These are phyloP conservation scores for Anisognathus igniventris DNA, from an alignment of 2,797 vertebrate species.

Conservation along the genomic window DNA sequence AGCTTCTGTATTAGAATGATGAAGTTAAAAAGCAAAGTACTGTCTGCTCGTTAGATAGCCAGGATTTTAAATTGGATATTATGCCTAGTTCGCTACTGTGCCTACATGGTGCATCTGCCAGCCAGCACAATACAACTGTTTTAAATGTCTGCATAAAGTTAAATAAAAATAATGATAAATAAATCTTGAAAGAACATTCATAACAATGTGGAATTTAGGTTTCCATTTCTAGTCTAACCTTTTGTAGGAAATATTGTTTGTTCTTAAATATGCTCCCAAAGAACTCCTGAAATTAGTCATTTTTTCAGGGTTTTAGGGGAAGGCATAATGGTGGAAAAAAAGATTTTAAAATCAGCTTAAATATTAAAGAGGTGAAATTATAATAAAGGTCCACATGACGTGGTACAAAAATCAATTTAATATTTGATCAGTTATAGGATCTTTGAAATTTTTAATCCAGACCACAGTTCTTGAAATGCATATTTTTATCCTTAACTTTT, in stretches of 20 bases:
- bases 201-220: neutral
- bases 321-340: neutral
- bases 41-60: neutral
- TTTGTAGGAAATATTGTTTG: neutral
- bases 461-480: neutral
- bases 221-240: neutral
- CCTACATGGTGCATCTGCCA: neutral
- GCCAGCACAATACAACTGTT: neutral
- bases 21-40: neutral
- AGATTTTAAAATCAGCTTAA: neutral
- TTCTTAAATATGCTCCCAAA: neutral
- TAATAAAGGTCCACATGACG: neutral
- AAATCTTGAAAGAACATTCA: neutral
- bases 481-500: neutral
- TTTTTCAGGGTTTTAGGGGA: neutral
- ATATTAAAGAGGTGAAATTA: neutral
- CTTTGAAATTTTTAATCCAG: neutral
- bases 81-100: neutral
- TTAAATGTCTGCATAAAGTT: neutral
- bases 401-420: neutral
- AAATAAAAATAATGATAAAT: neutral
- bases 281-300: neutral
- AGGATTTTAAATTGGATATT: neutral
- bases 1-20: neutral
- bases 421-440: neutral